phyloP scores from a whole-genome alignment of 2,797 vertebrate species.

The Aythya fuligula region DNA sequence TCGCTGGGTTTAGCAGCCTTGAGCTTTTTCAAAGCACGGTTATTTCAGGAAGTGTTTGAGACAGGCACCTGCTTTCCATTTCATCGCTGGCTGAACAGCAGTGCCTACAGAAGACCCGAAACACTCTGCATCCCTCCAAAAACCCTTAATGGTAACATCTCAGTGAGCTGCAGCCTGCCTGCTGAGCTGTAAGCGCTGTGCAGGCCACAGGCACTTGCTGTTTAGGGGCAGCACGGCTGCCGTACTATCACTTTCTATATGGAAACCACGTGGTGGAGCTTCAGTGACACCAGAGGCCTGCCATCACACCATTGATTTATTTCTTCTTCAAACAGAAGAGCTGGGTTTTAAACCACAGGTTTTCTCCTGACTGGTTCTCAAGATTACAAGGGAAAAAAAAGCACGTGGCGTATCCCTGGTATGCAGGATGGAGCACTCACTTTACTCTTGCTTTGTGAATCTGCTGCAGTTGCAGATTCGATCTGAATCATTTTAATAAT shows the following conservation, averaged over 20 bases:
- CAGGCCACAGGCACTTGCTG: accelerated
- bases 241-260: constrained; percentile 31
- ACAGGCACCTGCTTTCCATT: not conserved
- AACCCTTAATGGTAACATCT: not conserved
- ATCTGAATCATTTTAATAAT: not conserved
- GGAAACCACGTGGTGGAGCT: not conserved
- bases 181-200: accelerated
- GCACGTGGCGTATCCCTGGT: not conserved
- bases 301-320: not conserved
- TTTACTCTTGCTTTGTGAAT: not conserved
- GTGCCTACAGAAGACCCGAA: not conserved
- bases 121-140: not conserved
- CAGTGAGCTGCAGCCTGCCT: not conserved
- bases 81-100: not conserved
- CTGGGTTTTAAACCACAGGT: not conserved
- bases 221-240: not conserved
- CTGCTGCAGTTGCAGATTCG: not conserved
- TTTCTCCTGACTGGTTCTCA: not conserved
- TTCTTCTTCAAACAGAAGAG: not conserved
- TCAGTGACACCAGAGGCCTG: not conserved
- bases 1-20: not conserved
- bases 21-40: not conserved
- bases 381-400: not conserved
- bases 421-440: not conserved
- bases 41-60: not conserved